These are phyloP conservation scores for Tuberolachnus salignus DNA, from an alignment of 2,888 invertebrate species.

Conservation along the genomic window DNA sequence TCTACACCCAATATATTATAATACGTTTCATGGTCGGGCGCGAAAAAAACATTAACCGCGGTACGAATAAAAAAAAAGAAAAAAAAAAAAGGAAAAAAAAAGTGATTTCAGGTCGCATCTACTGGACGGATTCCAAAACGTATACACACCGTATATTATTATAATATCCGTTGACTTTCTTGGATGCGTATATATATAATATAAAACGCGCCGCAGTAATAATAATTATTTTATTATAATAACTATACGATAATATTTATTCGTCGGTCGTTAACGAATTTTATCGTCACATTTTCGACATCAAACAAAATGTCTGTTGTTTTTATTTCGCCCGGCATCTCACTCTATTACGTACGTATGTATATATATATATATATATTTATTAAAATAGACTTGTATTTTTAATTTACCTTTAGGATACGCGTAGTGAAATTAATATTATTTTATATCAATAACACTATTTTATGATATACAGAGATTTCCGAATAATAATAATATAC, in stretches of 20 bases:
- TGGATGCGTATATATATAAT: no score
- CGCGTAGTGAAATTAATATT: background rate
- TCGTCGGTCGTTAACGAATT: constrained; percentile 47
- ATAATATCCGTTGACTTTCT: no score
- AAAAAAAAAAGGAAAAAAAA: no score
- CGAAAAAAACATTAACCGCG: no score
- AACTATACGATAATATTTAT: constrained; percentile 36
- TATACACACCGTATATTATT: background rate
- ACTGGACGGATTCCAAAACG: constrained; percentile 29
- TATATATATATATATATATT: no score
- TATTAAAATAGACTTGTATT: constrained; percentile 42
- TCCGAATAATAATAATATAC: no score
- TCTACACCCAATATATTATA: no score
- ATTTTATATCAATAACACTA: background rate
- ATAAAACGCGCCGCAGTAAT: constrained; percentile 13
- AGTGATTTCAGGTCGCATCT: constrained; percentile 1
- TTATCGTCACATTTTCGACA: constrained; percentile 42
- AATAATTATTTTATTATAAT: no score
- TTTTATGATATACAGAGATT: constrained; percentile 9
- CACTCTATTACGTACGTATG: no score
- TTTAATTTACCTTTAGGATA: constrained; percentile 15
- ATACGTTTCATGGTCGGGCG: no score
- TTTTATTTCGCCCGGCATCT: constrained; percentile 14
- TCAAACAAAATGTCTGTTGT: constrained; percentile 40
- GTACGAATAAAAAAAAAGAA: no score